Conservation (phyloP, 2,797 vertebrate genomes). For the Eremophila alpestris region DNA sequence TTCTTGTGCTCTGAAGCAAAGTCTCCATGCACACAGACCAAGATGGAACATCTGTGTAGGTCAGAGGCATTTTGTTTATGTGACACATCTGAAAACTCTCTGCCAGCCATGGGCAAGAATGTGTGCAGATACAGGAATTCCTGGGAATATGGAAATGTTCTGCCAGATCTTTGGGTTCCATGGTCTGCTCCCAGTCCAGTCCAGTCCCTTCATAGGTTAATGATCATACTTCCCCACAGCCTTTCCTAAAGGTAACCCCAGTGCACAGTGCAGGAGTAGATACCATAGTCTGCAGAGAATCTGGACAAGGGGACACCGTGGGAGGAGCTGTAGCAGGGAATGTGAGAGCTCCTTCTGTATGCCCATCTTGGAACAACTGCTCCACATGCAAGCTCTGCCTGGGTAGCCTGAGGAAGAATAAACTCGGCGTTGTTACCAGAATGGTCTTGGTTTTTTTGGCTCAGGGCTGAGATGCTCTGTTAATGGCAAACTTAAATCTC, state of each 20-base stretch:
- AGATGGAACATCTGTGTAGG: neutral
- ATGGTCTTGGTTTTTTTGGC: neutral
- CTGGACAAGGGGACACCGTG: neutral
- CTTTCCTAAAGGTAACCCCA: neutral
- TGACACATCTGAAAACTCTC: neutral
- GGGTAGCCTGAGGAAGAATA: neutral
- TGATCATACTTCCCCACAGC: fast-evolving
- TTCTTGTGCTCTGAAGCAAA: neutral
- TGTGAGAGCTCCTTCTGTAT: neutral
- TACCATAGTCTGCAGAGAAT: fast-evolving
- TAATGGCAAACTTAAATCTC: neutral
- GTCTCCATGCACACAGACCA: neutral
- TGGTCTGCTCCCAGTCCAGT: neutral
- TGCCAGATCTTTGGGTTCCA: neutral
- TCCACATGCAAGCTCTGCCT: neutral
- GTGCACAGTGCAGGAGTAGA: neutral
- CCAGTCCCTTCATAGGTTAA: neutral
- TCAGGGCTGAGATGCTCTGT: neutral
- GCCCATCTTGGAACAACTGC: neutral
- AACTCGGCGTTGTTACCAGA: neutral
- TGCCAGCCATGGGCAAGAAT: neutral
- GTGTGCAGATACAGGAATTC: neutral
- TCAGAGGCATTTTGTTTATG: neutral
- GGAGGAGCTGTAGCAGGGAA: neutral
- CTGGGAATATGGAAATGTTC: neutral